A percentile compares a stretch with the other conserved stretches of the same genome.
Evolutionary conservation across 2,888 invertebrate species (phyloP).

Genomic region (Pheosia tremula): DNA sequence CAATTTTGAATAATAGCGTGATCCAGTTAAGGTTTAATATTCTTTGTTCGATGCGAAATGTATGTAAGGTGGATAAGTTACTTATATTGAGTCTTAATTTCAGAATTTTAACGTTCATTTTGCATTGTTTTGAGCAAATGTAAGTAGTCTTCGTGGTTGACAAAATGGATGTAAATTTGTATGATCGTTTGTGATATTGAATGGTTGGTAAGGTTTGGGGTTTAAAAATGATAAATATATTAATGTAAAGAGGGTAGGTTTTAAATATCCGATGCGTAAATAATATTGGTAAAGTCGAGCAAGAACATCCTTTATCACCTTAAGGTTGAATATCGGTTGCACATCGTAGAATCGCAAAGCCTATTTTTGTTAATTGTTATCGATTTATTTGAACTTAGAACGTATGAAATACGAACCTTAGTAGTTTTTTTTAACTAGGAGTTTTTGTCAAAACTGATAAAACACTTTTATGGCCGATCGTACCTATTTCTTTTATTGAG

Average conservation of each 20-base stretch:
- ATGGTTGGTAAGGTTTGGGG: constrained; percentile 37
- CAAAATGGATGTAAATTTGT: constrained; percentile 51
- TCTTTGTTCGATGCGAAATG: not conserved
- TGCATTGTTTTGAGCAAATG: constrained; percentile 3
- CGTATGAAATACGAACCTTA: too few relatives aligned
- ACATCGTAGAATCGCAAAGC: too few relatives aligned
- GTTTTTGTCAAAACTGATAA: too few relatives aligned
- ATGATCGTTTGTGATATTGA: constrained; percentile 50
- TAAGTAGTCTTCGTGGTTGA: constrained; percentile 28
- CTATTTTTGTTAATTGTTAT: too few relatives aligned
- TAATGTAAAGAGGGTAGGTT: constrained; percentile 43
- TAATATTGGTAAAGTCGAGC: constrained; percentile 6
- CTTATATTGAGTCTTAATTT: not conserved
- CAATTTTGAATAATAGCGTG: not conserved
- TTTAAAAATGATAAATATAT: constrained; percentile 27
- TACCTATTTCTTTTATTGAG: too few relatives aligned
- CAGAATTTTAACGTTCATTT: constrained; percentile 8
- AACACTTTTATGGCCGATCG: too few relatives aligned
- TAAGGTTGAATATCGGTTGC: too few relatives aligned
- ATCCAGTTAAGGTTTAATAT: not conserved
- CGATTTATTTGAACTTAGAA: too few relatives aligned
- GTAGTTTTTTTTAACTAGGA: too few relatives aligned
- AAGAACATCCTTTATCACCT: too few relatives aligned
- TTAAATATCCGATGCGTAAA: constrained; percentile 17
- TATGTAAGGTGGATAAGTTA: not conserved